phyloP scores from a whole-genome alignment of 30 jellyfish, hydroid and myxozoan genomes.

The Turritopsis dohrnii region DNA sequence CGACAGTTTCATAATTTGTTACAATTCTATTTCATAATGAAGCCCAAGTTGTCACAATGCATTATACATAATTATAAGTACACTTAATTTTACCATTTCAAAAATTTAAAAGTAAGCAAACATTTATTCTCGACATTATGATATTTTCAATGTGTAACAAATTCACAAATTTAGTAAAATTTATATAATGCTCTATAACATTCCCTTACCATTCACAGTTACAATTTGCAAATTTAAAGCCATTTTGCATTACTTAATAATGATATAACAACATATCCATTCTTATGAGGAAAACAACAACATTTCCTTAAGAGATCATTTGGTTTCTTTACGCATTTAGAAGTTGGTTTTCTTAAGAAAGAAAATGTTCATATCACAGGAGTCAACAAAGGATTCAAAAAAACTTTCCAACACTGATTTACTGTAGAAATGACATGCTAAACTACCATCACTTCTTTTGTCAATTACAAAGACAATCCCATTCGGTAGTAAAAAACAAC shows the following conservation, averaged over 20 bases:
- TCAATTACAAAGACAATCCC: neutral
- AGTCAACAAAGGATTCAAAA: neutral
- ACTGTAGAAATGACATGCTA: neutral
- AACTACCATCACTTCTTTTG: neutral
- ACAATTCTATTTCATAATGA: neutral
- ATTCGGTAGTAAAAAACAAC: neutral
- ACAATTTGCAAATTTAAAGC: neutral
- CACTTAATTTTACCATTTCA: too few relatives aligned
- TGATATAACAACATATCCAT: neutral
- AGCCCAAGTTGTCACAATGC: too few relatives aligned
- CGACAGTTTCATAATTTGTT: too few relatives aligned
- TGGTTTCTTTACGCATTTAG: too few relatives aligned
- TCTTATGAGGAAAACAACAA: neutral
- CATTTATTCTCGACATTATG: too few relatives aligned
- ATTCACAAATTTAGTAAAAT: too few relatives aligned
- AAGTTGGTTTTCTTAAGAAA: neutral
- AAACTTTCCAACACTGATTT: neutral
- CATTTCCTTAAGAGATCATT: neutral
- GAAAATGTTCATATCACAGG: neutral
- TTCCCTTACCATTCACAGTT: neutral
- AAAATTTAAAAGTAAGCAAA: neutral
- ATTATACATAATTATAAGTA: too few relatives aligned
- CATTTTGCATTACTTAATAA: neutral
- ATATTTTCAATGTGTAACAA: too few relatives aligned
- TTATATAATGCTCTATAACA: too few relatives aligned